Evolutionary conservation across 2,888 invertebrate species (phyloP), one percentile per base, ranked within the genome.

Genomic region (Ophion ellenae): DNA sequence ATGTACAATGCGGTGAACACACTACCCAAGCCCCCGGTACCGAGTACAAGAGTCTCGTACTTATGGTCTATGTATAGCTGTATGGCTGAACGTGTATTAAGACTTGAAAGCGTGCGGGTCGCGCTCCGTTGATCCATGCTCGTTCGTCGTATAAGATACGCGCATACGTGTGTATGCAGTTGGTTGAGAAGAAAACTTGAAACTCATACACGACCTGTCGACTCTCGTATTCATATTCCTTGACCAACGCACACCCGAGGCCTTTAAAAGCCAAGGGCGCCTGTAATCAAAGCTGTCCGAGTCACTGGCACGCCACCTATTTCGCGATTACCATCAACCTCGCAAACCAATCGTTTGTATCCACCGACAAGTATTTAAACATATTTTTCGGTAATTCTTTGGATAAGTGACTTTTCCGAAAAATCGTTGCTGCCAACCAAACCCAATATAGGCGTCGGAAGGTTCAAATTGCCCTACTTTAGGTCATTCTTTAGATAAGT

Each of bases 51-150:
- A 40, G 64, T 57, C 28, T 70, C 47, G 57, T 70, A 70, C 47
- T 40, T 64, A 14, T 53, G 64, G 10, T 76, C 4, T 53, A 36
- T 32, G 28, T 17, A 32, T 36, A 66, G 32, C 53, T 66, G 66
- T 64, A 64, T 17, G 45, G 32, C 24, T 53, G 17, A 5, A 36
- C 20, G 57, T 20, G 14, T 63, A 45, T 11, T 45, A 53, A 75
- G 24, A 76, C 66, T 57, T 61, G 61, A 77, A 74, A 86, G 69
- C 73, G 84, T 87, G 81, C 79, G 82, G 83, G 87, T 87, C 76
- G 83, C 86, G 88, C 88, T 90, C 85, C 82, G 88, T 88, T 89
- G 86, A 83, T 79, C 78, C 83, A 64, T 45, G 76, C 77, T 61
- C 76, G 64, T 67, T 32, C 20, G 2, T 67, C 40, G 20, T 67